These are phyloP conservation scores for Haemorhous mexicanus DNA, from an alignment of 2,113 vertebrate genomes.

Conservation along the genomic window DNA sequence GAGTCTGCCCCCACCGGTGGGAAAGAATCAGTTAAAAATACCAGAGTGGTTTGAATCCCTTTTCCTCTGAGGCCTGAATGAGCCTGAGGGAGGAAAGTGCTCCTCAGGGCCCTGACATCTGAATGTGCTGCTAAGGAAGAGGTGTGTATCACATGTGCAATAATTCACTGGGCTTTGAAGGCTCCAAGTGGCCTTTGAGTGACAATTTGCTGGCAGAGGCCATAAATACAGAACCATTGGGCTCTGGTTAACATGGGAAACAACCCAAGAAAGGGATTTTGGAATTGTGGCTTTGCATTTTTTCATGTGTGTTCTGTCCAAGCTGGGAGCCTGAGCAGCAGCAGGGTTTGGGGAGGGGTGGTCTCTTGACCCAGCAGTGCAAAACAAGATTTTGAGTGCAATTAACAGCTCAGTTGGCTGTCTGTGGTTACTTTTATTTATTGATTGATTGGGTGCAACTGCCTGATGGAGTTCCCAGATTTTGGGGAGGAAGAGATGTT, in stretches of 20 bases:
- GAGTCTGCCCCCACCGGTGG: neutral
- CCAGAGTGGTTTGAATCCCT: conserved; percentile 12
- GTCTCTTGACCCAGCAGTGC: neutral
- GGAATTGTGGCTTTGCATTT: neutral
- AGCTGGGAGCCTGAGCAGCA: neutral
- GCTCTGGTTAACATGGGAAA: conserved; percentile 35
- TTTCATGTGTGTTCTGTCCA: neutral
- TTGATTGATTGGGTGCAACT: neutral
- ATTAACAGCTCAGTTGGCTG: neutral
- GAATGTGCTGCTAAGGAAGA: conserved; percentile 69
- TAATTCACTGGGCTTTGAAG: conserved; percentile 41
- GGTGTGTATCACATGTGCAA: conserved; percentile 25
- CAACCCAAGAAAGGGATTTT: conserved; percentile 30
- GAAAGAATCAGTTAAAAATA: conserved; percentile 19
- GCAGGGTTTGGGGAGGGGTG: neutral
- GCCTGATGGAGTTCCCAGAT: neutral
- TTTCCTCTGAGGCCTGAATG: conserved; percentile 33
- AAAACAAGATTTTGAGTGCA: neutral
- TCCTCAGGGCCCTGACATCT: conserved; percentile 65
- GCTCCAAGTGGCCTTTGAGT: conserved; percentile 40
- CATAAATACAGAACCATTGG: neutral
- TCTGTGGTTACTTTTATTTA: neutral
- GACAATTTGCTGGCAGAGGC: conserved; percentile 6
- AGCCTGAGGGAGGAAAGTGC: conserved; percentile 62
- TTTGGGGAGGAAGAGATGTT: neutral